phyloP scores from a whole-genome alignment of 92 coral and sea anemone genomes.

The Epizoanthus ramosus region DNA sequence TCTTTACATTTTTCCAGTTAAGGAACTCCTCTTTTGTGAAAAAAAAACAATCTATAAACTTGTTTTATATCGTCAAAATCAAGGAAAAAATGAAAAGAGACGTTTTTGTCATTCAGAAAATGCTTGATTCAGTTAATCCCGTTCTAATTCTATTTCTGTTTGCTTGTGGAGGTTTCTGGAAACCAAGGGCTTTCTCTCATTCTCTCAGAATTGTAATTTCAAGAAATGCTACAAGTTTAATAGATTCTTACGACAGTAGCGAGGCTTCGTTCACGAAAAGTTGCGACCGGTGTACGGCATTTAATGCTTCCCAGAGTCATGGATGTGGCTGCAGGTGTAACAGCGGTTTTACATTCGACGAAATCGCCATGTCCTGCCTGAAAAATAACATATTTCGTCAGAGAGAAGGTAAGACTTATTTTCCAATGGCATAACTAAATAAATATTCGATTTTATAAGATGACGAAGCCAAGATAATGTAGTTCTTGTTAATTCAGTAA shows the following conservation, averaged over 20 bases:
- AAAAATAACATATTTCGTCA: conserved; percentile 18
- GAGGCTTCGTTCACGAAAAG: neutral
- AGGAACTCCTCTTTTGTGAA: no score
- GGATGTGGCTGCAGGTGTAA: neutral
- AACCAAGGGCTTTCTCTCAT: no score
- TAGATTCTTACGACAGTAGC: neutral
- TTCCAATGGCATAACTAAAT: neutral
- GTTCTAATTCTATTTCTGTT: no score
- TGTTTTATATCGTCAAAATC: no score
- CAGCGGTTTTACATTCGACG: neutral
- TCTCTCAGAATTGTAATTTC: neutral
- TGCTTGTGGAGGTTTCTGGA: no score
- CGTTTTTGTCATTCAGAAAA: no score
- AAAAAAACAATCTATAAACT: no score
- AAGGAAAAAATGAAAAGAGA: no score
- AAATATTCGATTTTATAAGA: neutral
- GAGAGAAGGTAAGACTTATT: neutral
- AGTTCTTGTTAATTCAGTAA: no score
- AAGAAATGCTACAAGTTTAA: neutral
- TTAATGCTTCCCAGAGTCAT: neutral
- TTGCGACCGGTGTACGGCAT: neutral
- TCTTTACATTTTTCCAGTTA: no score
- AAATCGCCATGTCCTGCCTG: conserved; percentile 12
- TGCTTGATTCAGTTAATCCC: no score
- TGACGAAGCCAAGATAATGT: neutral